Evolutionary conservation across 2,797 vertebrate species (phyloP), one percentile per base, ranked within the genome.

Genomic region (Podargus strigoides): DNA sequence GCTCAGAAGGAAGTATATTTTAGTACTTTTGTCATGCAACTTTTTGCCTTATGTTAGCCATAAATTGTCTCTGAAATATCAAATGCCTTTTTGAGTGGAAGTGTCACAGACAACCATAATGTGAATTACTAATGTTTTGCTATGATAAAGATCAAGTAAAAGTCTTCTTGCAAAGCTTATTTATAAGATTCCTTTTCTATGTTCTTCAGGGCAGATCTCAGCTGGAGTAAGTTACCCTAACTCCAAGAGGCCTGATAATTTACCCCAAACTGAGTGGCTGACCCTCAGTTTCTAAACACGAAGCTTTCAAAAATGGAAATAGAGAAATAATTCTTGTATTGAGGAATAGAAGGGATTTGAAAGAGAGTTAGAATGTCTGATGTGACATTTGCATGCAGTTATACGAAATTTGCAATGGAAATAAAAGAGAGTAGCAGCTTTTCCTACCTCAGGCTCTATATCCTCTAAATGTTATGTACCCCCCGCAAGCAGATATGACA

Each of bases 341-440:
- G 62, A 74, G 52, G 24, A 88, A 36, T 2, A 70, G 49, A 85
- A 77, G 7, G 37, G 24, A 85, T 81, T 8, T 85, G 32, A 83
- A 82, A 91, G 10, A 75, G 30, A 72, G 50, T 53, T 60, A 44
- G n/a, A 16, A 15, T 64, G 34, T 63, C 85, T 89, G 56, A 66
- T 79, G 28, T 95, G 88, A 70, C 70, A 89, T 94, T 95, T 95
- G 47, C 63, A 67, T 2, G 7, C 47, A 30, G 36, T 59, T 86
- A 63, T 12, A 56, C 49, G 47, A 89, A 87, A 96, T 94, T 76
- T 85, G 70, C 55, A 92, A 82, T 82, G 60, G 80, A 96, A 92
- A 94, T 95, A 87, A 85, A 91, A 22, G 44, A 63, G 30, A 89
- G 9, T 19, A 93, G 30, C 41, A 85, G 42, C 19, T 87, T 6